Percentiles rank a stretch among this genome's conserved stretches.
These are phyloP conservation scores for Strigamia transsilvanica DNA, from an alignment of 2,888 invertebrate species.

Conservation along the genomic window DNA sequence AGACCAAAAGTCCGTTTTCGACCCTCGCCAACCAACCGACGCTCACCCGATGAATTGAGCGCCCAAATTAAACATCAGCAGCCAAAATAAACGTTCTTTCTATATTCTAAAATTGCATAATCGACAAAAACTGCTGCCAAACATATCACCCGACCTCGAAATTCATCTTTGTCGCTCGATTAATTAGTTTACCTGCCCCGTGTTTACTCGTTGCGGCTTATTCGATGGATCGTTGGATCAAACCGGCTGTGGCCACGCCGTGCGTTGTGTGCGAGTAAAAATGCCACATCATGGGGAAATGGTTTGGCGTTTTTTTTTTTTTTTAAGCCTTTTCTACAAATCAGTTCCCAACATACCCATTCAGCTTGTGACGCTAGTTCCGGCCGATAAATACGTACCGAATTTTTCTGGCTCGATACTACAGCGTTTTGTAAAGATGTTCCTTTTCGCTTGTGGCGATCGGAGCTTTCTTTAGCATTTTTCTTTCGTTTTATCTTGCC, in stretches of 20 bases:
- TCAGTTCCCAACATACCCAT: background rate
- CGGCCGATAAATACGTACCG: constrained; percentile 19
- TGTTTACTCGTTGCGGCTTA: background rate
- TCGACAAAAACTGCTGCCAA: background rate
- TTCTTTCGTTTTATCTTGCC: constrained; percentile 4
- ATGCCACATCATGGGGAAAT: constrained; percentile 17
- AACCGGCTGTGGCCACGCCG: background rate
- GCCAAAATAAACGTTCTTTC: background rate
- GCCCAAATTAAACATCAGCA: background rate
- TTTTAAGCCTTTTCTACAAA: constrained; percentile 22
- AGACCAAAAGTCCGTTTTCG: background rate
- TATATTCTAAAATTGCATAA: background rate
- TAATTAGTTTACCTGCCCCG: background rate
- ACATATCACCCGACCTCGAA: background rate
- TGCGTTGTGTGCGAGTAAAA: background rate
- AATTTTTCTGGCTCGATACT: background rate
- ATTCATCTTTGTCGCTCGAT: background rate
- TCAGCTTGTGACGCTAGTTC: constrained; percentile 10
- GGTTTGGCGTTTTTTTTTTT: background rate
- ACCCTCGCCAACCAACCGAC: background rate
- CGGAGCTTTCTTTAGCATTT: constrained; percentile 14
- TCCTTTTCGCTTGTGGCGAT: constrained; percentile 14
- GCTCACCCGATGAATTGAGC: background rate
- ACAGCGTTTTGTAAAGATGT: background rate
- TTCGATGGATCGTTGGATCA: background rate